Conservation (phyloP, 2,888 invertebrate genomes). For the Thelaira solivaga region DNA sequence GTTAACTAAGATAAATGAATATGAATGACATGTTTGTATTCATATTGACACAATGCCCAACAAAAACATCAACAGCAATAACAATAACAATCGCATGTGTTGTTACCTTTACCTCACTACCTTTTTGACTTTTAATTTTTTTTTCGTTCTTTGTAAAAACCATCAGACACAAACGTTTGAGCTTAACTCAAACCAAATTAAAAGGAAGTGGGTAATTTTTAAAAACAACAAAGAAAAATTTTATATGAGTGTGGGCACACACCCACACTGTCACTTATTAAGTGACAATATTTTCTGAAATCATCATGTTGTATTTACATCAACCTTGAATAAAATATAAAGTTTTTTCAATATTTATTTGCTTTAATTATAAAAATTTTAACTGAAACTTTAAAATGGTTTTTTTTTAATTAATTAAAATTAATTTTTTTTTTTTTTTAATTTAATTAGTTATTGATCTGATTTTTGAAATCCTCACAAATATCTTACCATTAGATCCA, state of each 20-base stretch:
- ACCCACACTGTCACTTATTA: neutral
- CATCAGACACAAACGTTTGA: neutral
- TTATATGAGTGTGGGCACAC: neutral
- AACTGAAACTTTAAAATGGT: too few relatives aligned
- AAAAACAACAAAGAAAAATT: neutral
- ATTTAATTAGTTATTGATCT: too few relatives aligned
- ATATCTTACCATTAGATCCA: too few relatives aligned
- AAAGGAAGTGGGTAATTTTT: conserved; percentile 52
- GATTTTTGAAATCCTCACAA: too few relatives aligned
- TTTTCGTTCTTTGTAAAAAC: neutral
- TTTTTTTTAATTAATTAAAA: too few relatives aligned
- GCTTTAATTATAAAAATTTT: too few relatives aligned
- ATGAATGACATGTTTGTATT: conserved; percentile 39
- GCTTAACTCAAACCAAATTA: conserved; percentile 1
- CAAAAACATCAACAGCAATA: too few relatives aligned
- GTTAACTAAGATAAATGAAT: conserved; percentile 41
- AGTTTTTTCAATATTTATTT: neutral
- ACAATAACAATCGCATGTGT: conserved; percentile 13
- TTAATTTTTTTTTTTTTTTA: too few relatives aligned
- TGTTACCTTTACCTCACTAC: neutral
- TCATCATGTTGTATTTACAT: neutral
- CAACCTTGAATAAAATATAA: conserved; percentile 16
- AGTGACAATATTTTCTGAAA: neutral
- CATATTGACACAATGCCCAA: conserved; percentile 25
- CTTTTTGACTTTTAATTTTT: neutral